These are phyloP conservation scores for Diglossa cyanea DNA, from an alignment of 2,797 vertebrate genomes.

Conservation along the genomic window DNA sequence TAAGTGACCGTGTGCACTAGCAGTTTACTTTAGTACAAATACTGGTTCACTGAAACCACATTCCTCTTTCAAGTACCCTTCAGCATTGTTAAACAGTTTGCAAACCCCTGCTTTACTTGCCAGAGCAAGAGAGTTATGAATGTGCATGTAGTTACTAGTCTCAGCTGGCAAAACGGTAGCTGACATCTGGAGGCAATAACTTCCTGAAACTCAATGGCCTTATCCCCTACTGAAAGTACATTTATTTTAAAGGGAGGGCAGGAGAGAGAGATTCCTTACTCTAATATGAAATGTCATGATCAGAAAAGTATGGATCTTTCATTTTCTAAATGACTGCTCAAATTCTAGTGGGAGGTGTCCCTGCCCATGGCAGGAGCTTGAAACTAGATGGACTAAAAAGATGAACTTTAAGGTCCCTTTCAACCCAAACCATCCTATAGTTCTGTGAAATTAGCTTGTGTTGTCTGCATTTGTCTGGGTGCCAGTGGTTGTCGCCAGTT, in stretches of 20 bases:
- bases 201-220: neutral
- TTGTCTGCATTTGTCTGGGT: neutral
- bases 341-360: neutral
- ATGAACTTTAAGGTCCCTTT: neutral
- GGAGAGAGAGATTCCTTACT: neutral
- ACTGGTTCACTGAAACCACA: neutral
- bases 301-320: neutral
- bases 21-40: neutral
- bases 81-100: neutral
- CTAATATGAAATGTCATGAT: neutral
- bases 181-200: slow-evolving; percentile 11
- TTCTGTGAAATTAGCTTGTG: neutral
- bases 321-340: neutral
- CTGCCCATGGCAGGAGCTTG: neutral
- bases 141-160: neutral
- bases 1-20: neutral
- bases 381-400: neutral
- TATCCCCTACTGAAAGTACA: neutral
- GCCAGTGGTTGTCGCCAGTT: neutral
- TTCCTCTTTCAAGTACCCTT: neutral
- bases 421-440: neutral
- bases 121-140: neutral
- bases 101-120: neutral
- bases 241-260: neutral
- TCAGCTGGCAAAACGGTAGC: neutral